Evolutionary conservation across 2,888 invertebrate genomes (phyloP), one percentile per base, ranked within the genome.

Genomic region (Melieria picta): DNA sequence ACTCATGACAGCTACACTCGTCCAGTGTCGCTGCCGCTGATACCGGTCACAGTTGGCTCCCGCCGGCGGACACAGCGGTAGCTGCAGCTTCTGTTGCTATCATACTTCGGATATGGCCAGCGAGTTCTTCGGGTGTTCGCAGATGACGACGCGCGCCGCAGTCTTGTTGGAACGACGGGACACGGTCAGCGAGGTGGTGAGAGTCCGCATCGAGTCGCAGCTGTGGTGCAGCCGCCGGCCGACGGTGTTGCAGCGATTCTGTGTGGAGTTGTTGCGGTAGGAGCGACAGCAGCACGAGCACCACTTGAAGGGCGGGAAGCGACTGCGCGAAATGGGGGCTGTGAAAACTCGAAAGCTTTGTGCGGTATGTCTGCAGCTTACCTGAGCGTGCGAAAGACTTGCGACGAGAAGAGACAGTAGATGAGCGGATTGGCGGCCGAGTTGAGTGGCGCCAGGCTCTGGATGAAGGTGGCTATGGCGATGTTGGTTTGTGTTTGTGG

Each of bases 381-480:
- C 97, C 94, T 93, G 77, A 96, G 88, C 75, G 93, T 93, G 73
- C 93, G 88, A 86, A 96, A 96, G 80, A 96, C 93, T 78, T 94
- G 92, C 64, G 95, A 95, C 47, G 96, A 96, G 88, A 97, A 97
- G 80, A 97, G 90, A 82, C 96, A 96, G 88, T 97, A 97, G 79
- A 97, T 97, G 80, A 97, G 90, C 0, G 97, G 97, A 87, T 97
- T 97, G 67, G 96, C 97, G 0, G 97, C 97, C 0, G 95, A 95
- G 89, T 97, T 97, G 72, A 97, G 89, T 0, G 96, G 95, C 0
- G 96, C 94, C 76, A 97, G 88, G 85, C 96, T 96, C 84, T 97
- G 96, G 77, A 97, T 94, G 81, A 97, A 94, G 1, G 96, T 94
- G 7, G 95, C 94, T 58, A 97, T 91, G 13, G 96, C 95, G 43